A percentile compares a stretch with the other conserved stretches of the same genome.
Conservation (phyloP, 2,888 invertebrate genomes). For the Stenichneumon culpator region DNA sequence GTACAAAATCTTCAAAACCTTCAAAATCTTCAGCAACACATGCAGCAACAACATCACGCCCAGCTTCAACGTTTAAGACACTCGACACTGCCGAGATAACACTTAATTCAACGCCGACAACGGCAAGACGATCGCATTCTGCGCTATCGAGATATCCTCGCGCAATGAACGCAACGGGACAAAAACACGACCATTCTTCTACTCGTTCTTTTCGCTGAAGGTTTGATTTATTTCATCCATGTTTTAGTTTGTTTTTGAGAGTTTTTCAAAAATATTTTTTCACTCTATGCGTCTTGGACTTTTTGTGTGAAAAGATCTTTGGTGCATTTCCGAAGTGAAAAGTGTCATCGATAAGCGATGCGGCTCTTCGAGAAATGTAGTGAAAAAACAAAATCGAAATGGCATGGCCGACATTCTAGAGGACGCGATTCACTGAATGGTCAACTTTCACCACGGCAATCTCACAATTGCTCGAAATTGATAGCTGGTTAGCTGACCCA, state of each 20-base stretch:
- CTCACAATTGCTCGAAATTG: too few species aligned
- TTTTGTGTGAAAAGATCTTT: background rate
- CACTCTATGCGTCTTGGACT: background rate
- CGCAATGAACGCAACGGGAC: slow-evolving; percentile 68
- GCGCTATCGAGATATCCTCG: slow-evolving; percentile 56
- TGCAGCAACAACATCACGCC: slow-evolving; percentile 76
- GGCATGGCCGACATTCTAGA: too few species aligned
- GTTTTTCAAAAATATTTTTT: background rate
- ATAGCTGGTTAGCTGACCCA: too few species aligned
- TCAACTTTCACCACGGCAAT: too few species aligned
- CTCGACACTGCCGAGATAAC: slow-evolving; percentile 82
- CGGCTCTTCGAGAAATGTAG: too few species aligned
- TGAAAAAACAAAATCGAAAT: too few species aligned
- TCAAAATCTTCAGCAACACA: slow-evolving; percentile 76
- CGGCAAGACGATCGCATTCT: slow-evolving; percentile 56
- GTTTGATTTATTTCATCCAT: slow-evolving; percentile 77
- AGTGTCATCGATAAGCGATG: too few species aligned
- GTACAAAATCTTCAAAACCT: slow-evolving; percentile 62
- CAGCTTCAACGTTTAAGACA: slow-evolving; percentile 80
- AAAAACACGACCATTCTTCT: slow-evolving; percentile 48
- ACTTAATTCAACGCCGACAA: slow-evolving; percentile 67
- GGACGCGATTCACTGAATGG: too few species aligned
- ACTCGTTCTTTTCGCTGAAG: slow-evolving; percentile 76
- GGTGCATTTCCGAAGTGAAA: background rate
- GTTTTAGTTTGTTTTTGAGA: slow-evolving; percentile 64